Percentiles rank a stretch among this genome's conserved stretches.
Conservation (phyloP, 2,888 invertebrate species). For the Leucozona laternaria region DNA sequence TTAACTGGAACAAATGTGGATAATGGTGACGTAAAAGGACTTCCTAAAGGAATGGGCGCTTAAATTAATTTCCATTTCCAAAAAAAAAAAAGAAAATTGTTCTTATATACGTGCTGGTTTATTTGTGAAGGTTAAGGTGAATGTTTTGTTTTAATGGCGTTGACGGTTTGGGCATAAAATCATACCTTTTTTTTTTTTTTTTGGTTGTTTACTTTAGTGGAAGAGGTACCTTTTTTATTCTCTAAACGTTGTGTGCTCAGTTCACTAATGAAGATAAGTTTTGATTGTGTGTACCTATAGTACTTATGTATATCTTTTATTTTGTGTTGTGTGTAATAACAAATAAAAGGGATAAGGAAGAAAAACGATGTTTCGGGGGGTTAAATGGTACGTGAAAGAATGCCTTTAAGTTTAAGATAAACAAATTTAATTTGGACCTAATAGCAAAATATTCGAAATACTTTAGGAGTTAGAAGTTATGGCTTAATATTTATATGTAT, state of each 20-base stretch:
- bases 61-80: slow-evolving; percentile 52
- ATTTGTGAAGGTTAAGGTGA: slow-evolving; percentile 40
- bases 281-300: slow-evolving; percentile 19
- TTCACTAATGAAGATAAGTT: slow-evolving; percentile 54
- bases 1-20: slow-evolving; percentile 29
- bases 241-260: slow-evolving; percentile 22
- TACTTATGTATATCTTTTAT: slow-evolving; percentile 9
- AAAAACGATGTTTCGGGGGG: not conserved
- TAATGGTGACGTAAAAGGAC: slow-evolving; percentile 34
- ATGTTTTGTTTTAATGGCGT: slow-evolving; percentile 43
- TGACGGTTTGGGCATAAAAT: slow-evolving; percentile 25
- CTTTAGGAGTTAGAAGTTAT: slow-evolving; percentile 1
- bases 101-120: slow-evolving; percentile 50
- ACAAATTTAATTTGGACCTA: slow-evolving; percentile 20
- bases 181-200: not conserved
- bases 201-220: slow-evolving; percentile 4
- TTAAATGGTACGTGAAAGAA: slow-evolving; percentile 5
- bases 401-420: slow-evolving; percentile 9
- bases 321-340: slow-evolving; percentile 13
- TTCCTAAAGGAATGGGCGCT: slow-evolving; percentile 13
- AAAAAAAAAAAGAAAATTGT: slow-evolving; percentile 41
- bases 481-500: not conserved
- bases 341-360: slow-evolving; percentile 13
- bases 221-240: slow-evolving; percentile 2
- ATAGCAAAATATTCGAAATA: not conserved